Base-by-base conservation (phyloP, 2,888 invertebrate genomes). In the Ennomos quercinarius region DNA sequence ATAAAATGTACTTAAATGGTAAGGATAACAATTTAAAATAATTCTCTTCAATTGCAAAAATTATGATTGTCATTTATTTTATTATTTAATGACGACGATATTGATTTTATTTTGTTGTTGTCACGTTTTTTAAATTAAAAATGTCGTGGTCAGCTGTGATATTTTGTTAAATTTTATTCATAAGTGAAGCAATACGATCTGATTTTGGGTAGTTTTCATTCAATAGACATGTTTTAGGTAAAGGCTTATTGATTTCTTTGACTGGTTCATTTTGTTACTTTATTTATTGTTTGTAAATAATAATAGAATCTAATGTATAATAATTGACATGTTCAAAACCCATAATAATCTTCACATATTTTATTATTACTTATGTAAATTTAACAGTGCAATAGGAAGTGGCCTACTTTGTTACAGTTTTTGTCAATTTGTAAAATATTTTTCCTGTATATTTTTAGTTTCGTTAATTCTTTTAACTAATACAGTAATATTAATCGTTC, bases 251-350 rank as follows among this genome's bases (percentile, higher is more conserved):
- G 64, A 73, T 78, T 82, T 78, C 67, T 70, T 78, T 66, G 76
- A 80, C 79, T 83, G 81, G 76, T 83, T 83, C 74, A 78, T 84
- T 57, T 90, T 86, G 87, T 89, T 91, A 78, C 80, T 86, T 88
- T 89, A 90, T 90, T 92, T 90, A 90, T 90, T 91, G 87, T 89
- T 89, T 91, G 90, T 91, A 91, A 84, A 91, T 91, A 91, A 82
- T 83, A 86, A 78, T 70, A 72, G 40, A 42, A 40, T 27, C 72
- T 73, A 76, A 78, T 72, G 71, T 82, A 83, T 81, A 76, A 77
- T 80, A 76, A 77, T 80, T 80, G 76, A 79, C 81, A 86, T 80
- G 82, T 87, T 86, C 81, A 83, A 87, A 85, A 72, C 72, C 71
- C 61, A 49, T 71, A 67, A 61, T 48, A 48, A 74, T 73, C 45